Base-by-base conservation (phyloP, 2,113 vertebrate species). In the Cyanoliseus patagonus region DNA sequence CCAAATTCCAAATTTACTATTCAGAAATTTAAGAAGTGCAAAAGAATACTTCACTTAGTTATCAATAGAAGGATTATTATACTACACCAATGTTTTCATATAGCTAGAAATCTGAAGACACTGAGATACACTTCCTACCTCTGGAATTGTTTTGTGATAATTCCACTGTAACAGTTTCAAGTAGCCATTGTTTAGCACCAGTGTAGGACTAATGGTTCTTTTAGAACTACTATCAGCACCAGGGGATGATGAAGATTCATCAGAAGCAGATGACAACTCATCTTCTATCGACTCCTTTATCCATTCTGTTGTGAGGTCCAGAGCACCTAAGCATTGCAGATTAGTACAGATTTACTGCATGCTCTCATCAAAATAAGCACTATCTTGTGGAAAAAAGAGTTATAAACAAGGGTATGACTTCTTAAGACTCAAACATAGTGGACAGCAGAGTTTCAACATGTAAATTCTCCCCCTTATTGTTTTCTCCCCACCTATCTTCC, bases 301-400 rank as follows among this genome's bases (percentile, higher is more conserved):
- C 99, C 99, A 99, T 79, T 98, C 97, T 11, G 98, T 99, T 86
- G 99, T 99, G 90, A 98, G 97, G 87, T 98, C 95, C 95, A 99
- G 98, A 73, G 99, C 98, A 98, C 83, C 99, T 99, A 93, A 75
- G 49, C 20, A 91, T 94, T 77, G 51, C 49, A 91, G 93, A 76
- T 18, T 24, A 90, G 6, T 73, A 90, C 10, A 91, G 27, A 49
- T 75, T 93, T 93, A 96, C n/a, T 55, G 14, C 30, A 49, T 24
- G 17, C 17, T 42, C 74, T 63, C 39, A 72, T 41, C 51, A 90
- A 90, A 80, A 41, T 24, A 80, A 88, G 20, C 16, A 82, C 35
- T 37, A 69, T 7, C 31, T 79, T 69, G 13, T 86, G 33, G 11
- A 44, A 46, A 51, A 35, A 3, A 82, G 8, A 52, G 6, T 28